A percentile compares a stretch with the other conserved stretches of the same genome.
These are phyloP conservation scores for Neogobius melanostomus DNA, from an alignment of 2,113 vertebrate genomes.

Conservation along the genomic window DNA sequence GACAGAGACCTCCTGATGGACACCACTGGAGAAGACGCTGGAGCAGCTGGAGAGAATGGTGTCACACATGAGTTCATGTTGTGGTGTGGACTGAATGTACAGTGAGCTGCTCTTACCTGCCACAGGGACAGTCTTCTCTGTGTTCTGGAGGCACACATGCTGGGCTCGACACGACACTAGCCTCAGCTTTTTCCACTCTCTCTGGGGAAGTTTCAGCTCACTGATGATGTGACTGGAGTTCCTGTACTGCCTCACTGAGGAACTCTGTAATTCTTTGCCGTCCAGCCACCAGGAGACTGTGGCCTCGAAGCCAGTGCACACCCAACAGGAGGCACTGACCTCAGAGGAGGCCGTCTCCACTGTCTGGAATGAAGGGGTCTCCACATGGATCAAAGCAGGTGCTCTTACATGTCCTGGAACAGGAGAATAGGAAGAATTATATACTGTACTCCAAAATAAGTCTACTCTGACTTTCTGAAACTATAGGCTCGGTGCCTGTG, in stretches of 20 bases:
- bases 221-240: constrained; percentile 22
- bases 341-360: background rate
- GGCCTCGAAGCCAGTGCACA: constrained; percentile 28
- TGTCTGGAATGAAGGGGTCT: constrained; percentile 49
- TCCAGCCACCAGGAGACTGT: constrained; percentile 56
- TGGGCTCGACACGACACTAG: constrained; percentile 53
- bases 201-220: constrained; percentile 13
- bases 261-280: accelerated
- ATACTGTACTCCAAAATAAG: background rate
- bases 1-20: constrained; percentile 58
- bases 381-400: constrained; percentile 22
- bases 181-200: constrained; percentile 26
- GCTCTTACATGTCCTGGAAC: background rate
- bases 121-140: background rate
- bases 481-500: too few species aligned
- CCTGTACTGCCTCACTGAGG: accelerated
- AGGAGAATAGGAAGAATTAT: background rate
- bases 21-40: constrained; percentile 38
- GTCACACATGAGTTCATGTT: background rate
- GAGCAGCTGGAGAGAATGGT: constrained; percentile 27
- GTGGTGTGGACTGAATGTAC: background rate
- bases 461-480: too few species aligned
- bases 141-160: constrained; percentile 54
- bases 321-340: constrained; percentile 49
- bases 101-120: constrained; percentile 24